A percentile compares a stretch with the other conserved stretches of the same genome.
phyloP scores from a whole-genome alignment of 2,797 vertebrate genomes.

The Mormyrops boulengeri region DNA sequence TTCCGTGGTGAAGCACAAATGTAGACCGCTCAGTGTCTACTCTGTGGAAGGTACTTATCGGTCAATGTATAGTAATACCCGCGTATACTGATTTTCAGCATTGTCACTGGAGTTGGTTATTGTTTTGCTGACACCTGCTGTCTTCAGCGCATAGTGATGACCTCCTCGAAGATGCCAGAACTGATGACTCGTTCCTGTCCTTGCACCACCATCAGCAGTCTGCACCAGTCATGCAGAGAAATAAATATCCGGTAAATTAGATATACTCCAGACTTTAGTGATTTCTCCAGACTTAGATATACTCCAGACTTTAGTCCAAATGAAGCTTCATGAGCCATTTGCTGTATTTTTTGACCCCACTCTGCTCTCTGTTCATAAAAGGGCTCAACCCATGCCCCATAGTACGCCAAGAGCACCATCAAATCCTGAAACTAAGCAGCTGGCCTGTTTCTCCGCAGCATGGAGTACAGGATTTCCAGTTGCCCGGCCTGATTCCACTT shows the following conservation, averaged over 20 bases:
- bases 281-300: neutral
- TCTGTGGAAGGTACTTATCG: constrained; percentile 43
- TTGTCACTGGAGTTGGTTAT: neutral
- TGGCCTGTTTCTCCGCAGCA: constrained; percentile 15
- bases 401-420: neutral
- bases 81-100: neutral
- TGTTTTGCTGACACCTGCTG: neutral
- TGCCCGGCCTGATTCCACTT: constrained; percentile 17
- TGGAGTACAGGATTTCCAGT: constrained; percentile 20
- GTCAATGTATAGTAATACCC: neutral
- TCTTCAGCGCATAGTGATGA: constrained; percentile 32
- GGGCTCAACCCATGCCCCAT: neutral
- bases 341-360: neutral
- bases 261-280: neutral
- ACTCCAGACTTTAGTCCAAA: neutral
- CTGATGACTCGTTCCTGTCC: constrained; percentile 30
- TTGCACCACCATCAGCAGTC: constrained; percentile 38
- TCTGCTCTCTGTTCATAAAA: neutral
- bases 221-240: constrained; percentile 37
- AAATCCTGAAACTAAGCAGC: neutral
- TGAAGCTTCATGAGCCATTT: neutral
- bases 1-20: neutral
- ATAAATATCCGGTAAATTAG: constrained; percentile 50
- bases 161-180: constrained; percentile 11
- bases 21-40: constrained; percentile 11